A percentile compares a stretch with the other conserved stretches of the same genome.
These are phyloP conservation scores for Calyptommatus sinebrachiatus DNA, from an alignment of 2,113 vertebrate genomes.

Conservation along the genomic window DNA sequence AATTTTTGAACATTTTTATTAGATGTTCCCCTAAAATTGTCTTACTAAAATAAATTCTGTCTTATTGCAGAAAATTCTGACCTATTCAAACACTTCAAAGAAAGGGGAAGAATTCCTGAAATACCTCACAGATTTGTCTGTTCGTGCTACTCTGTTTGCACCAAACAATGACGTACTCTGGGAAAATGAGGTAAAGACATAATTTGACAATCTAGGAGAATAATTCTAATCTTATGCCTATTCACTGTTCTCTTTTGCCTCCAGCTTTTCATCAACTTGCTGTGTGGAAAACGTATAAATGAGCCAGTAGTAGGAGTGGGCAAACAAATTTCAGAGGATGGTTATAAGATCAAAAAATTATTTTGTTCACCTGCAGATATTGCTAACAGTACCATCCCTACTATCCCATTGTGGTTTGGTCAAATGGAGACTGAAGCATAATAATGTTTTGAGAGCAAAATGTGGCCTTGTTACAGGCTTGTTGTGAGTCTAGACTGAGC, in stretches of 20 bases:
- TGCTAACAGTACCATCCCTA: not conserved
- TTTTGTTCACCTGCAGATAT: not conserved
- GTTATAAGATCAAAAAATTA: not conserved
- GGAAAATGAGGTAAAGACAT: slow-evolving; percentile 76
- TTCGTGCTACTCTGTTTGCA: slow-evolving; percentile 83
- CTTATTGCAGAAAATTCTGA: slow-evolving; percentile 80
- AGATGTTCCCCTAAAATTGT: not conserved
- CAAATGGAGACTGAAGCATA: no score
- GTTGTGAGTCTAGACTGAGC: no score
- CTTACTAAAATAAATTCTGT: slow-evolving; percentile 33
- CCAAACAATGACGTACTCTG: slow-evolving; percentile 79
- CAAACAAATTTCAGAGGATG: not conserved
- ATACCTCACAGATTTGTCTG: slow-evolving; percentile 75
- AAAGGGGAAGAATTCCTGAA: slow-evolving; percentile 77
- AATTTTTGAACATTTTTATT: not conserved
- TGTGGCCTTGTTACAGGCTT: no score
- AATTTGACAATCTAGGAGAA: not conserved
- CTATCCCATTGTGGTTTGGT: no score
- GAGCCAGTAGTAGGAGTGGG: not conserved
- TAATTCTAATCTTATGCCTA: not conserved
- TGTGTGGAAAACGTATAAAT: not conserved
- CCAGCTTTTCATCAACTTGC: not conserved
- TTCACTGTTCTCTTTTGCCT: no score
- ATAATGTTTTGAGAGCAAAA: no score
- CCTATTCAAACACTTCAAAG: slow-evolving; percentile 76